Evolutionary conservation across 1,140 invertebrate genomes (phyloP), one percentile per base, ranked within the genome.

Genomic region (Tetraneura akinire): DNA sequence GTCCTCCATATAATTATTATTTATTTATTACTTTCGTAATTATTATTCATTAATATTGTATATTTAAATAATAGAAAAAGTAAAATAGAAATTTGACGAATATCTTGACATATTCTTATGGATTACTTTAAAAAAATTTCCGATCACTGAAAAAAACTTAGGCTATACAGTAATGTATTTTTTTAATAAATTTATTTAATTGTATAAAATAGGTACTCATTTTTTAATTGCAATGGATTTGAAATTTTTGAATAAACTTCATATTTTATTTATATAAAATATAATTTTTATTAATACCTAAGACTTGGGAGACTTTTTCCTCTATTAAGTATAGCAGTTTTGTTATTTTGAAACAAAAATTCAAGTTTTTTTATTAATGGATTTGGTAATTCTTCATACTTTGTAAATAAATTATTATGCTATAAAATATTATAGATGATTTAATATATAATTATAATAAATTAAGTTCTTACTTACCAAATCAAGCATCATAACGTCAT

Each of bases 291-390:
- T 42, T 87, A 3, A 91, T 89, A 96, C 94, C 94, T 96, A 66
- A 97, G 87, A 86, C 94, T 96, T 9, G 95, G 95, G 94, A 97
- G 96, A 87, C 94, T 96, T 87, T 96, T 96, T 66, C 95, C 95
- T 89, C 96, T 95, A 62, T 95, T 91, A 45, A 96, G 87, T 86
- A 93, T 93, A 1, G 90, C 85, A 14, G 85, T 81, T 80, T 80
- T 82, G 32, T 83, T 81, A 82, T 83, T 76, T 64, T 78, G 76
- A 81, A 57, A 32, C 0, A 78, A 21, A 60, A 62, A 29, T 18
- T 78, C 74, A 26, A 78, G 9, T 60, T 62, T 78, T 78, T 60
- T 78, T 16, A 78, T 60, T 51, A 78, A n/a, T 26, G 74, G 51
- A 45, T 57, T 60, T 8, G 74, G 23, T 60, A 78, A n/a, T 47